These are phyloP conservation scores for Coracopsis vasa DNA, from an alignment of 2,113 vertebrate species.

Conservation along the genomic window DNA sequence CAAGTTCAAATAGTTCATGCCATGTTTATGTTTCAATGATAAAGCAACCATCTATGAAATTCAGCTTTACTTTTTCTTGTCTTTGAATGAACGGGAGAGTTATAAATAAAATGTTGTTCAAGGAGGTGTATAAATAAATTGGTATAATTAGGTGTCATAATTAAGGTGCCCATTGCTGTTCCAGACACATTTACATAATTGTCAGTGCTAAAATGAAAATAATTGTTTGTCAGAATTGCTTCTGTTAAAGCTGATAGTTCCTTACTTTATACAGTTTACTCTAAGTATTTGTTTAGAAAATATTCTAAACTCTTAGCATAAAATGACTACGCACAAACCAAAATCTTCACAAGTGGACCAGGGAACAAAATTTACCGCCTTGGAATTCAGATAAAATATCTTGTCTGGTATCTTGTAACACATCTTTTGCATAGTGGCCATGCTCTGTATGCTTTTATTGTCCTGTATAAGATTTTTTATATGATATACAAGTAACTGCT, in stretches of 20 bases:
- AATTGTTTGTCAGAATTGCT: slow-evolving; percentile 72
- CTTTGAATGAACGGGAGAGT: slow-evolving; percentile 58
- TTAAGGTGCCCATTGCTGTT: slow-evolving; percentile 77
- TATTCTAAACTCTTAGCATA: slow-evolving; percentile 61
- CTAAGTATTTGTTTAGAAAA: slow-evolving; percentile 75
- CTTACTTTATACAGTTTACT: slow-evolving; percentile 57
- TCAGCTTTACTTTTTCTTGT: slow-evolving; percentile 39
- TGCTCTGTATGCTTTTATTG: neutral
- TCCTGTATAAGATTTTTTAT: neutral
- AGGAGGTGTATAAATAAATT: slow-evolving; percentile 77
- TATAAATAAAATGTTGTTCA: slow-evolving; percentile 77
- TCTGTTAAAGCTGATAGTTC: slow-evolving; percentile 60
- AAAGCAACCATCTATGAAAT: slow-evolving; percentile 33
- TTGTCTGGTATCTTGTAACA: neutral
- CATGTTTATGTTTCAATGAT: slow-evolving; percentile 9
- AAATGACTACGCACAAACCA: slow-evolving; percentile 16
- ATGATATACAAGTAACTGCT: neutral
- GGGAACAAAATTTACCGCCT: neutral
- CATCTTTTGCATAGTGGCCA: neutral
- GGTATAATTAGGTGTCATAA: slow-evolving; percentile 77
- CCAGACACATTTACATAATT: slow-evolving; percentile 76
- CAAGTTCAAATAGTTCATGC: slow-evolving; percentile 32
- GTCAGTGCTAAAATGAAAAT: slow-evolving; percentile 71
- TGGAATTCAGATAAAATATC: neutral
- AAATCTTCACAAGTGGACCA: slow-evolving; percentile 17